Percentiles rank a stretch among this genome's conserved stretches.
These are phyloP conservation scores for Chelmon rostratus DNA, from an alignment of 2,797 vertebrate species.

Conservation along the genomic window DNA sequence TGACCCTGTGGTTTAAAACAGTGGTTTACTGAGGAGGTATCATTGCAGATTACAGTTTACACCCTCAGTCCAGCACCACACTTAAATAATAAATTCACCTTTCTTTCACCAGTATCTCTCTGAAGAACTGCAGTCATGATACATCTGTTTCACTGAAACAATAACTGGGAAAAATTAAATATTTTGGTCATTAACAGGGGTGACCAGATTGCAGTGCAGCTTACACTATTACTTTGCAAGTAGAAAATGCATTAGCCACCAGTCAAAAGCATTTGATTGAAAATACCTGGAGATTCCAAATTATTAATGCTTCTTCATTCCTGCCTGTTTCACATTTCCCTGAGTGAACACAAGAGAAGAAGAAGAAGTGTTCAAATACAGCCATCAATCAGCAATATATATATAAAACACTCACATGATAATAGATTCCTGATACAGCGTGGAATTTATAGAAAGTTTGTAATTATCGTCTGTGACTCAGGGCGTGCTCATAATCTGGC, in stretches of 20 bases:
- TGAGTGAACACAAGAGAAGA: conserved; percentile 15
- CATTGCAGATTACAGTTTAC: conserved; percentile 75
- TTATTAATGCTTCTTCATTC: conserved; percentile 23
- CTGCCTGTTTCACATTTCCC: conserved; percentile 28
- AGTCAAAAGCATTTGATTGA: conserved; percentile 64
- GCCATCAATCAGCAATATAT: conserved; percentile 27
- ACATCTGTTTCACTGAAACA: conserved; percentile 77
- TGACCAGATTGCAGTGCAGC: conserved; percentile 73
- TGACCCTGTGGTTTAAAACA: conserved; percentile 62
- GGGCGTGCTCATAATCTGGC: conserved; percentile 57
- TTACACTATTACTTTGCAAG: conserved; percentile 74
- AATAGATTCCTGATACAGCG: conserved; percentile 31
- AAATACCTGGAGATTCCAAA: conserved; percentile 58
- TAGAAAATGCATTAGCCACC: conserved; percentile 76
- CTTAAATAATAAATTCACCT: conserved; percentile 72
- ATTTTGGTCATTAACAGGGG: conserved; percentile 64
- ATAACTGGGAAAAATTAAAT: conserved; percentile 46
- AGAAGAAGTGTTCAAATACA: conserved; percentile 22
- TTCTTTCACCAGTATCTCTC: conserved; percentile 54
- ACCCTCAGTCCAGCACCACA: conserved; percentile 67
- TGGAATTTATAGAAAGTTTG: conserved; percentile 55
- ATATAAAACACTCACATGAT: conserved; percentile 9
- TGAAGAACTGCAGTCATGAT: conserved; percentile 55
- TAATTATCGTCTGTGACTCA: conserved; percentile 57
- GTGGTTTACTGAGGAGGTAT: conserved; percentile 61